A percentile compares a stretch with the other conserved stretches of the same genome.
Evolutionary conservation across 2,797 vertebrate species (phyloP).

Genomic region (Balearica regulorum): DNA sequence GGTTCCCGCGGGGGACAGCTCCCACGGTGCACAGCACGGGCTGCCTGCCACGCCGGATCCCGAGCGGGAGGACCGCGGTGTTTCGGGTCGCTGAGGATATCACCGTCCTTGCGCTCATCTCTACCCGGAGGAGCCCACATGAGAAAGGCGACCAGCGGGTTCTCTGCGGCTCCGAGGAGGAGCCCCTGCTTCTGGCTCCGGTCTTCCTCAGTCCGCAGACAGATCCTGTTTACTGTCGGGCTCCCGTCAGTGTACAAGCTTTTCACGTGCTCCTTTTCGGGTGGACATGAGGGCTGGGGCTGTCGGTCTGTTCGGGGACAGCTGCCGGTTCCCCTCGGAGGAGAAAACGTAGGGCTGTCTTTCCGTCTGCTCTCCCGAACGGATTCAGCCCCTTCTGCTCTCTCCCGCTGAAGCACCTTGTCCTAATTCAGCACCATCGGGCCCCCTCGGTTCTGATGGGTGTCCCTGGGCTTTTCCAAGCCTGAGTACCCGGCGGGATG

Average conservation of each 20-base stretch:
- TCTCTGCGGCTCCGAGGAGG: neutral
- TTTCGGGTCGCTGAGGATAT: neutral
- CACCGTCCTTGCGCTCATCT: neutral
- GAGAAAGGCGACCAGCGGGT: rapidly evolving
- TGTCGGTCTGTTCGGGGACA: neutral
- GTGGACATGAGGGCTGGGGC: neutral
- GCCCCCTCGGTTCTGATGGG: neutral
- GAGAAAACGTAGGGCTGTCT: neutral
- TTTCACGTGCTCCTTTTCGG: neutral
- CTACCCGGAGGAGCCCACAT: neutral
- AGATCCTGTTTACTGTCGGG: rapidly evolving
- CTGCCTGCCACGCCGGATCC: neutral
- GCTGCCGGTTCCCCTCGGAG: neutral
- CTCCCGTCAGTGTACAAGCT: neutral
- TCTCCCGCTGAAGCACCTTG: neutral
- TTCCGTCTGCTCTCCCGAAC: neutral
- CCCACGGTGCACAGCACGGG: too few relatives aligned
- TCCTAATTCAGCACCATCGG: neutral
- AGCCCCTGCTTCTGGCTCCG: neutral
- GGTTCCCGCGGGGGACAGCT: too few relatives aligned
- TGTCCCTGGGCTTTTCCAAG: neutral
- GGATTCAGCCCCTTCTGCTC: neutral
- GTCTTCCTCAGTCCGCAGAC: neutral
- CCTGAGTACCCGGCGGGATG: neutral
- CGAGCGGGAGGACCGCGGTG: neutral